phyloP scores from a whole-genome alignment of 23 tunicate species.

The Styela clava region DNA sequence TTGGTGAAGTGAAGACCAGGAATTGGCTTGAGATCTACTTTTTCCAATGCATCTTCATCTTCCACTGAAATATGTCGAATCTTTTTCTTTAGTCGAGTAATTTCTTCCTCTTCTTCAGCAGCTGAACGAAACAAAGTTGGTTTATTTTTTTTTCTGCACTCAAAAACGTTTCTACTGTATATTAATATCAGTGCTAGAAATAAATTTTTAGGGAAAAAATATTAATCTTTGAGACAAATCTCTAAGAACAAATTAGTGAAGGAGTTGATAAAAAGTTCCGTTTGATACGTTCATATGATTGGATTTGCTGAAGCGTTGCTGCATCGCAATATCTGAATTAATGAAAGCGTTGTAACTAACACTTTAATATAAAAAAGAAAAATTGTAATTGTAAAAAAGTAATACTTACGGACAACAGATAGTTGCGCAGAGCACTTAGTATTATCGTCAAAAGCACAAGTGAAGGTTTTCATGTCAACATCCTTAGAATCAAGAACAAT shows the following conservation, averaged over 20 bases:
- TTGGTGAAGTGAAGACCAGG: constrained; percentile 69
- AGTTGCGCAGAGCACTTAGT: constrained; percentile 41
- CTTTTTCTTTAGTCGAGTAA: constrained; percentile 59
- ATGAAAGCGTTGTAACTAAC: too few species aligned
- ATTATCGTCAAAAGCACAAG: constrained; percentile 50
- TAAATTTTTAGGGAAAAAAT: background rate
- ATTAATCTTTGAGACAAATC: background rate
- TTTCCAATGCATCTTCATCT: constrained; percentile 49
- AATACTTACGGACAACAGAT: constrained; percentile 49
- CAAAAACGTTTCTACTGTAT: background rate
- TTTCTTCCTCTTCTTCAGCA: constrained; percentile 50
- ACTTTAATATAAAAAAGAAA: too few species aligned
- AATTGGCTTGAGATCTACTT: constrained; percentile 62
- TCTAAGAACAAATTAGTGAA: too few species aligned
- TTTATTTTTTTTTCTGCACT: background rate
- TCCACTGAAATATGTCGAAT: constrained; percentile 72
- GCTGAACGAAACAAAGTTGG: constrained; percentile 29
- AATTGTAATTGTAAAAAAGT: too few species aligned
- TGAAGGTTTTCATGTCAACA: constrained; percentile 46
- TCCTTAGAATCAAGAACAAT: constrained; percentile 49
- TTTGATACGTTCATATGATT: too few species aligned
- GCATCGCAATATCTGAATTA: too few species aligned
- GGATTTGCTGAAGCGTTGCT: too few species aligned
- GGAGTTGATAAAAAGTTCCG: too few species aligned
- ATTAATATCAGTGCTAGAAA: background rate